A percentile compares a stretch with the other conserved stretches of the same genome.
Conservation (phyloP, 2,888 invertebrate species). For the Polyploca ridens region DNA sequence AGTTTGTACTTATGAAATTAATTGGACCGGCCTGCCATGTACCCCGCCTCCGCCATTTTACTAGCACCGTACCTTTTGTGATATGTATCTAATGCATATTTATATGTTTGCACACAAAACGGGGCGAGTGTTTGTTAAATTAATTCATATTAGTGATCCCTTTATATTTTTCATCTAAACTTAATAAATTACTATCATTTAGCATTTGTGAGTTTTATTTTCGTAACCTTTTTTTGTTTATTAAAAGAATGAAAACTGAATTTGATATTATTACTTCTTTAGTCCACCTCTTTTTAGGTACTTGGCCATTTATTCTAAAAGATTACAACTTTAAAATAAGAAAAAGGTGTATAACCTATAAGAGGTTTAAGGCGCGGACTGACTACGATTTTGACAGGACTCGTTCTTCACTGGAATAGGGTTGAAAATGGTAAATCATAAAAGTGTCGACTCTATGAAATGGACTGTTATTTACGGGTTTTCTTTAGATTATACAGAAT, state of each 20-base stretch:
- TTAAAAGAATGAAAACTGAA: conserved; percentile 6
- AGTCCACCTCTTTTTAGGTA: no score
- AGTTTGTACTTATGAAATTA: conserved; percentile 75
- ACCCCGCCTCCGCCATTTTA: conserved; percentile 58
- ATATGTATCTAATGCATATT: conserved; percentile 81
- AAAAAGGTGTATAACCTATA: not conserved
- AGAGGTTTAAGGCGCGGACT: no score
- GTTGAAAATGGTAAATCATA: no score
- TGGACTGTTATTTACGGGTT: no score
- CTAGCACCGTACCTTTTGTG: conserved; percentile 54
- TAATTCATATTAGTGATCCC: conserved; percentile 51
- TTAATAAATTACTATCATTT: not conserved
- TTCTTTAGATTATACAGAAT: no score
- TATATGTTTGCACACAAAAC: conserved; percentile 74
- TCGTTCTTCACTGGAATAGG: no score
- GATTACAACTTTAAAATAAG: no score
- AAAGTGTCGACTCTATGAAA: no score
- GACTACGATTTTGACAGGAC: no score
- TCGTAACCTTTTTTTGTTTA: conserved; percentile 24
- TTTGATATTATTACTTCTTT: not conserved
- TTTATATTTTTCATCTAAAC: conserved; percentile 19
- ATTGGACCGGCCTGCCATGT: conserved; percentile 55
- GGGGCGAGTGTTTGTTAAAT: conserved; percentile 64
- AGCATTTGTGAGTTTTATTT: not conserved
- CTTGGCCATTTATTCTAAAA: no score